Conservation (phyloP, 2,888 invertebrate species). For the Drosophila nr. perissopoda region DNA sequence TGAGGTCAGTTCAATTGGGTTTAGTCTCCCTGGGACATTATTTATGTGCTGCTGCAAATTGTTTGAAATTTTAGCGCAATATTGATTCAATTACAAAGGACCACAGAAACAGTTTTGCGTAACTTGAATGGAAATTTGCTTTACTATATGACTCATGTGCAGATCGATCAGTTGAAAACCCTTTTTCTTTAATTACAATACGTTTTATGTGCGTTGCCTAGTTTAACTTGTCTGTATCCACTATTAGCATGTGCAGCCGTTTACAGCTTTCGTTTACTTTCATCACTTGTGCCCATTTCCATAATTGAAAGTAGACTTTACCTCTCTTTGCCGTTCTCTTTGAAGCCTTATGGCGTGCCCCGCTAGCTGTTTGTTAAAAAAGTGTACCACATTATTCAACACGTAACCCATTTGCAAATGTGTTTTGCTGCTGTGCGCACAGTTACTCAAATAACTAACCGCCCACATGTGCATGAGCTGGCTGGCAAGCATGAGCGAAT, state of each 20-base stretch:
- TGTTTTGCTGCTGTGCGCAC: conserved; percentile 33
- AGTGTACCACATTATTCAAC: conserved; percentile 56
- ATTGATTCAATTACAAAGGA: conserved; percentile 14
- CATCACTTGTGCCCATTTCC: conserved; percentile 25
- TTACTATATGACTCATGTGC: neutral
- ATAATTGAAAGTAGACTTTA: conserved; percentile 29
- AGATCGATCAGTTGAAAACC: neutral
- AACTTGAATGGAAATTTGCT: neutral
- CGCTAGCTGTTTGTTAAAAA: conserved; percentile 27
- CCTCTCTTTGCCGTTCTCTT: neutral
- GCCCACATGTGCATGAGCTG: conserved; percentile 42
- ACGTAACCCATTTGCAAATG: conserved; percentile 65
- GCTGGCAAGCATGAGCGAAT: conserved; percentile 7
- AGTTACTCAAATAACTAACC: conserved; percentile 53
- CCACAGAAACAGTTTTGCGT: neutral
- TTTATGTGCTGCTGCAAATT: conserved; percentile 36
- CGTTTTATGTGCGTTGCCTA: neutral
- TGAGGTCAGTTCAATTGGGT: conserved; percentile 3
- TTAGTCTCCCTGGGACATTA: conserved; percentile 15
- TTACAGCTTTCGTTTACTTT: neutral
- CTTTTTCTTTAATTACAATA: neutral
- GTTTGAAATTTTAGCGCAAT: conserved; percentile 20
- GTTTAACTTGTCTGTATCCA: neutral
- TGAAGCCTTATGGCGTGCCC: conserved; percentile 5
- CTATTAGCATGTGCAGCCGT: neutral